These are phyloP conservation scores for Metopolophium dirhodum DNA, from an alignment of 1,140 invertebrate genomes.

Conservation along the genomic window DNA sequence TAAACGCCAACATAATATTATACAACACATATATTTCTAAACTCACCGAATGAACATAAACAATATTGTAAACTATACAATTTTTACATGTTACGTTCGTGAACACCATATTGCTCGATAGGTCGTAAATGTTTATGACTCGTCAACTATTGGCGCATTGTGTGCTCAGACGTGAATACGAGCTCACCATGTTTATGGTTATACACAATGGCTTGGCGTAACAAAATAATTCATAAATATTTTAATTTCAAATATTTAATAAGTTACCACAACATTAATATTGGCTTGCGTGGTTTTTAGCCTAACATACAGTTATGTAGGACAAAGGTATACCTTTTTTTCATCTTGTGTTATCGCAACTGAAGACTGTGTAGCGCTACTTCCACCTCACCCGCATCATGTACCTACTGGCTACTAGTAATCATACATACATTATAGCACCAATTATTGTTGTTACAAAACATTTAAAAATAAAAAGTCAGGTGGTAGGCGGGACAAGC, in stretches of 20 bases:
- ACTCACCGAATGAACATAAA: background rate
- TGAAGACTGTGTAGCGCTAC: no score
- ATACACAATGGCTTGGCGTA: background rate
- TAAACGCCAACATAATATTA: background rate
- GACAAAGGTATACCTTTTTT: background rate
- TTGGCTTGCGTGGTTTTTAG: background rate
- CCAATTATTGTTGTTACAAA: no score
- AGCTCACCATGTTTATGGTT: background rate
- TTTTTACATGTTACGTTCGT: background rate
- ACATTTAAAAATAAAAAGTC: no score
- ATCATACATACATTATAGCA: no score
- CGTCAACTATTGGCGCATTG: background rate
- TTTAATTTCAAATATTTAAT: background rate
- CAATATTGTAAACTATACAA: background rate
- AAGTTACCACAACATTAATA: background rate
- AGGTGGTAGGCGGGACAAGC: no score
- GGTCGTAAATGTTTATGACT: background rate
- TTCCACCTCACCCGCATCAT: no score
- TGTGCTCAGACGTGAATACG: background rate
- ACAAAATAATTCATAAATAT: constrained; percentile 25
- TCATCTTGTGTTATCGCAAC: no score
- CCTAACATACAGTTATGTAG: background rate
- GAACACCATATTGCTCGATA: background rate
- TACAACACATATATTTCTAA: background rate
- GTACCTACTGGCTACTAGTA: no score